A percentile compares a stretch with the other conserved stretches of the same genome.
Evolutionary conservation across 2,888 invertebrate species (phyloP).

Genomic region (Serripes groenlandicus): DNA sequence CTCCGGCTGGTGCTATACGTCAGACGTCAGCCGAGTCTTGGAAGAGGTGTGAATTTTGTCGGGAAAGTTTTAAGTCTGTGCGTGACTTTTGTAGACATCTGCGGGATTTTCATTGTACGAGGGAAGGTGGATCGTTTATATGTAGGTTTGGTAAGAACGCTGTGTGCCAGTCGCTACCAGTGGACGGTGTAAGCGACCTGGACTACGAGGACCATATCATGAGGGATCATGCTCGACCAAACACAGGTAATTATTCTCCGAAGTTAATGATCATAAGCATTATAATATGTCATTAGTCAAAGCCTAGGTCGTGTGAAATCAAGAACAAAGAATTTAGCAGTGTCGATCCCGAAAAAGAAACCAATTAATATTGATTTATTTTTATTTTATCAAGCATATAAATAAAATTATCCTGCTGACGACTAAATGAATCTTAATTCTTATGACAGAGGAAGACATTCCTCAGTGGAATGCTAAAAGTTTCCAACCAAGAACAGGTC

Average conservation of each 20-base stretch:
- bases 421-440: too few relatives aligned
- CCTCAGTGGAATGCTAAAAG: too few relatives aligned
- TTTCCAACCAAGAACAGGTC: too few relatives aligned
- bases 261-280: not conserved
- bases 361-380: too few relatives aligned
- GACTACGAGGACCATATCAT: constrained; percentile 95
- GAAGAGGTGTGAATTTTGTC: constrained; percentile 80
- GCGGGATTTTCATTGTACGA: constrained; percentile 92
- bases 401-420: too few relatives aligned
- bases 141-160: constrained; percentile 96
- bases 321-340: too few relatives aligned
- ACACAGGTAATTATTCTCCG: constrained; percentile 8
- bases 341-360: too few relatives aligned
- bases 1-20: not conserved
- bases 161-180: constrained; percentile 94
- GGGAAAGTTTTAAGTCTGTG: constrained; percentile 82
- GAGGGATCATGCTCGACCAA: constrained; percentile 88
- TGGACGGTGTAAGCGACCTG: constrained; percentile 94
- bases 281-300: too few relatives aligned
- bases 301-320: too few relatives aligned
- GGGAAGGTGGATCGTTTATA: constrained; percentile 94
- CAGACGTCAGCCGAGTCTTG: constrained; percentile 62
- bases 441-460: too few relatives aligned
- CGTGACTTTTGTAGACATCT: constrained; percentile 90
- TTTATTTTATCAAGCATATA: too few relatives aligned